A percentile compares a stretch with the other conserved stretches of the same genome.
Conservation (phyloP, 2,888 invertebrate species). For the Microdon myrmicae region DNA sequence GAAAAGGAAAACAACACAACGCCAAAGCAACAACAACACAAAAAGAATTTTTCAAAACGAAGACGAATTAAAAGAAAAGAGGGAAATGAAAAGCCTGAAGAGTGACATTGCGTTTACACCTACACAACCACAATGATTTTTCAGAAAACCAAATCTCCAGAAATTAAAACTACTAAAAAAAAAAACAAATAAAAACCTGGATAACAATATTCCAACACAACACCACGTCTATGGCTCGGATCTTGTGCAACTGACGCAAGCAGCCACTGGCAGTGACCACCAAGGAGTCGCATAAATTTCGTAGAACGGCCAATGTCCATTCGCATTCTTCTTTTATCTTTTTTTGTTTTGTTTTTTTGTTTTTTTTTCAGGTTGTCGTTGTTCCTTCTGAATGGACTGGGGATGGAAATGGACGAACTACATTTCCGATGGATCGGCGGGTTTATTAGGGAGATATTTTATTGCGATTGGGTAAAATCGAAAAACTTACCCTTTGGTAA, state of each 20-base stretch:
- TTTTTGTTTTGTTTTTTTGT: conserved; percentile 10
- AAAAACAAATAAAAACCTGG: background rate
- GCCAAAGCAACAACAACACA: conserved; percentile 14
- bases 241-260: too few relatives aligned
- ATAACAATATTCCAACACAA: background rate
- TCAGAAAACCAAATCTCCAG: background rate
- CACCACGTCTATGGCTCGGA: too few relatives aligned
- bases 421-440: too few relatives aligned
- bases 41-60: too few relatives aligned
- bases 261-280: too few relatives aligned
- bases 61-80: conserved; percentile 14
- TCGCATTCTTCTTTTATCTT: conserved; percentile 13
- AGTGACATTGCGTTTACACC: conserved; percentile 45
- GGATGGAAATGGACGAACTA: too few relatives aligned
- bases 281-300: too few relatives aligned
- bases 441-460: conserved; percentile 39
- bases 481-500: conserved; percentile 43
- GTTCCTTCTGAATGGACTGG: too few relatives aligned
- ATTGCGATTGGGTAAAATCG: conserved; percentile 12
- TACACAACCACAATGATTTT: conserved; percentile 6
- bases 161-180: background rate
- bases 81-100: too few relatives aligned
- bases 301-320: too few relatives aligned
- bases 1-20: conserved; percentile 15
- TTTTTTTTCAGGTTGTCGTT: conserved; percentile 10